phyloP scores from a whole-genome alignment of 1,140 invertebrate genomes.

The Drosophila sp. region DNA sequence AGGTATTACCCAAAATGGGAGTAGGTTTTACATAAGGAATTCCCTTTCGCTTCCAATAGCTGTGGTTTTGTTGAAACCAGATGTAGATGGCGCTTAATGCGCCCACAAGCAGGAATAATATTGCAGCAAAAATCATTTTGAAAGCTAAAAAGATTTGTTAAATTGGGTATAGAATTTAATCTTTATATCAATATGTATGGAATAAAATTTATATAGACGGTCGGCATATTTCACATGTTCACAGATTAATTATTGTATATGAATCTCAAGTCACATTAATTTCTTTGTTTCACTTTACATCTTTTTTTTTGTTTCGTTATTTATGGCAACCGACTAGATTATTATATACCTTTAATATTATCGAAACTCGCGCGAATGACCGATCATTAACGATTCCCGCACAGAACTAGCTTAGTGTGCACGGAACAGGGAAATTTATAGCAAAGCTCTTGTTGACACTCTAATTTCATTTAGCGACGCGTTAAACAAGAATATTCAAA shows the following conservation, averaged over 20 bases:
- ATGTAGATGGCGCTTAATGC: constrained; percentile 52
- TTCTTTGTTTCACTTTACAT: no score
- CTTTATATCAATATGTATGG: no score
- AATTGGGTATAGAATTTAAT: no score
- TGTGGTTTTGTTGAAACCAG: constrained; percentile 70
- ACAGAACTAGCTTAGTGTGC: constrained; percentile 21
- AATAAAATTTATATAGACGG: no score
- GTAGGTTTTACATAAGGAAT: constrained; percentile 67
- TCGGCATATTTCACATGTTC: no score
- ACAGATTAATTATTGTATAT: no score
- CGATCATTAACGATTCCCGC: constrained; percentile 43
- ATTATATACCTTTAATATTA: not conserved
- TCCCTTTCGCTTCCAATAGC: constrained; percentile 77
- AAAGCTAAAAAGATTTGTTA: constrained; percentile 16
- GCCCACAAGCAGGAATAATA: constrained; percentile 51
- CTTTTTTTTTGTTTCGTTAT: no score
- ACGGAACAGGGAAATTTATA: constrained; percentile 45
- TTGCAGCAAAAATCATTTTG: constrained; percentile 61
- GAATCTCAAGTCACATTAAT: no score
- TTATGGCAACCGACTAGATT: not conserved
- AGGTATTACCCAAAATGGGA: constrained; percentile 70
- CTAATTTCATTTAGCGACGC: not conserved
- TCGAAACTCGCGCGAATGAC: constrained; percentile 8
- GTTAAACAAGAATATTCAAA: constrained; percentile 17
- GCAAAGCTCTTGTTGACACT: not conserved